These are phyloP conservation scores for Drosophila sordidula DNA, from an alignment of 2,888 invertebrate genomes.

Conservation along the genomic window DNA sequence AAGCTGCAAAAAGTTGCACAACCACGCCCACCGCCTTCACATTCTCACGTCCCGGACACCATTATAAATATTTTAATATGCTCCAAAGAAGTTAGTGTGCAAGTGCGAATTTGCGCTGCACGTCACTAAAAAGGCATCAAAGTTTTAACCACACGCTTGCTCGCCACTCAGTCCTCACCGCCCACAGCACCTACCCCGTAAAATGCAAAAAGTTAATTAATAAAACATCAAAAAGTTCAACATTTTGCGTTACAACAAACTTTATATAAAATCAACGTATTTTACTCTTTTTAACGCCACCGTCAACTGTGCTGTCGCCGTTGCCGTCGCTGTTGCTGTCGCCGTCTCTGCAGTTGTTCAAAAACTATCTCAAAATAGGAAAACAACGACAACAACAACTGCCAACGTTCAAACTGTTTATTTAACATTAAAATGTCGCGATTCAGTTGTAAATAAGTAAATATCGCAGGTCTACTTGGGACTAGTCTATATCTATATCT, in stretches of 20 bases:
- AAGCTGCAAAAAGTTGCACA: constrained; percentile 45
- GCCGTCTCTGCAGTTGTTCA: constrained; percentile 39
- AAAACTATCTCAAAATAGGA: constrained; percentile 49
- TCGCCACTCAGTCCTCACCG: constrained; percentile 16
- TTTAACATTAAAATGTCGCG: constrained; percentile 46
- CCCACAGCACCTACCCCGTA: constrained; percentile 14
- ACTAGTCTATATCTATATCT: neutral
- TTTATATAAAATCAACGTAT: constrained; percentile 79
- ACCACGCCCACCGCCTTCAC: neutral
- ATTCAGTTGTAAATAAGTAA: constrained; percentile 23
- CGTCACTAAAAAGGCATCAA: constrained; percentile 79
- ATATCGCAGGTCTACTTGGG: neutral
- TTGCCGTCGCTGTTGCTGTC: constrained; percentile 9
- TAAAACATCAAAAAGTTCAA: constrained; percentile 81
- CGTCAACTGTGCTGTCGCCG: constrained; percentile 19
- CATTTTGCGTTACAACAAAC: constrained; percentile 76
- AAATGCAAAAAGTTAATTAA: constrained; percentile 79
- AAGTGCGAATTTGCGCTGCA: constrained; percentile 53
- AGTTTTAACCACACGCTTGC: constrained; percentile 75
- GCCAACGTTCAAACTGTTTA: constrained; percentile 55
- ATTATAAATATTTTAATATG: constrained; percentile 75
- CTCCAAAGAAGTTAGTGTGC: constrained; percentile 52
- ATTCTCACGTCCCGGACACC: constrained; percentile 20
- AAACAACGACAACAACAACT: constrained; percentile 14
- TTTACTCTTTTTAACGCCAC: constrained; percentile 65